These are phyloP conservation scores for Thamnophis elegans DNA, from an alignment of 2,797 vertebrate genomes.

Conservation along the genomic window DNA sequence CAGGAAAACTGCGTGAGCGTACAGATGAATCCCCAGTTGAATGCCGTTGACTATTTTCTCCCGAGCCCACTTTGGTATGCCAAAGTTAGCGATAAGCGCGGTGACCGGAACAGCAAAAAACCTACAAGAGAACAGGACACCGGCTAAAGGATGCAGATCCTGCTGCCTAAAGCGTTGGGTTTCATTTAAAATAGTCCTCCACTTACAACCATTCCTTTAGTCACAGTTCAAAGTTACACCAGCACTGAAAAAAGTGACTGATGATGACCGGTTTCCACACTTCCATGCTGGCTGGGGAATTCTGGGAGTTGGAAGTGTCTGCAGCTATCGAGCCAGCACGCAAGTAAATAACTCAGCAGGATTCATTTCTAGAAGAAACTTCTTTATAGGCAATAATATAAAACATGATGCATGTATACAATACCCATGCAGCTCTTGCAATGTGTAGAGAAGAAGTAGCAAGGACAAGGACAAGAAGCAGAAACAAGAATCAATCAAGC, in stretches of 20 bases:
- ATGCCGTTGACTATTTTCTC: slow-evolving; percentile 96
- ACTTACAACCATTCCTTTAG: background rate
- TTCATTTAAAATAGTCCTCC: background rate
- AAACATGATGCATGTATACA: too few species aligned
- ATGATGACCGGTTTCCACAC: background rate
- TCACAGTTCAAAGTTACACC: background rate
- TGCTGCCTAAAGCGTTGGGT: background rate
- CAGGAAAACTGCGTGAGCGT: slow-evolving; percentile 89
- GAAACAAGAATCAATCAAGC: too few species aligned
- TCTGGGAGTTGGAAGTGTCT: background rate
- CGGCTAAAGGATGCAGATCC: background rate
- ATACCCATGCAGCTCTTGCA: too few species aligned
- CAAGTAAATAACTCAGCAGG: too few species aligned
- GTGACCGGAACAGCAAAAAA: slow-evolving; percentile 92
- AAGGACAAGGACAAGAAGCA: too few species aligned
- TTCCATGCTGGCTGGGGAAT: background rate
- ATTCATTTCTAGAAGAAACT: too few species aligned
- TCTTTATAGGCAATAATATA: too few species aligned
- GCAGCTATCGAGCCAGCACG: too few species aligned
- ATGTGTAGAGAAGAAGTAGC: too few species aligned
- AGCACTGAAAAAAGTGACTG: background rate
- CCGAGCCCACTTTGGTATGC: slow-evolving; percentile 91
- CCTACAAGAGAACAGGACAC: slow-evolving; percentile 66
- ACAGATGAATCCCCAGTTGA: slow-evolving; percentile 90
- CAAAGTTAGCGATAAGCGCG: slow-evolving; percentile 90